Conservation (phyloP, 92 coral and sea anemone genomes). For the Plumapathes pennacea region DNA sequence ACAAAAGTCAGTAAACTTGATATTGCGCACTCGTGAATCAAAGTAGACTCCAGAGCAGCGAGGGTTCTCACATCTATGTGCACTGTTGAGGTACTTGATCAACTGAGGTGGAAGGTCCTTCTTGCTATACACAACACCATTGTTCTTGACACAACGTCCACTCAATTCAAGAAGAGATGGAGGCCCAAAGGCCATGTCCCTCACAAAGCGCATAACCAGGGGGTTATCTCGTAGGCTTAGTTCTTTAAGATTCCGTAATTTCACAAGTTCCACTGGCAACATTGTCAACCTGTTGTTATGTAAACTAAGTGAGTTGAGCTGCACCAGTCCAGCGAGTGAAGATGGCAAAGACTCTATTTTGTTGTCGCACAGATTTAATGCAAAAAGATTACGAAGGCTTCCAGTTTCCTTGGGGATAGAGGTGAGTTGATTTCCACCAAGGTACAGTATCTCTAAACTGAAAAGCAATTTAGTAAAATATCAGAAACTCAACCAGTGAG, state of each 20-base stretch:
- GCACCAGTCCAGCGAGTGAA: slow-evolving; percentile 63
- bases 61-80: slow-evolving; percentile 93
- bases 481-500: too few species aligned
- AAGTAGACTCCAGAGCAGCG: slow-evolving; percentile 89
- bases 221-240: slow-evolving; percentile 92
- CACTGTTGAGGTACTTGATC: slow-evolving; percentile 81
- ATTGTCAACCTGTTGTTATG: slow-evolving; percentile 91
- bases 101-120: slow-evolving; percentile 71
- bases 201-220: slow-evolving; percentile 88
- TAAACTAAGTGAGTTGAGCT: slow-evolving; percentile 81
- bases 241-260: slow-evolving; percentile 82
- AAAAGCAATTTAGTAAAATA: slow-evolving; percentile 10
- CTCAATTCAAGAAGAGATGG: slow-evolving; percentile 84
- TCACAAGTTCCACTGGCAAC: slow-evolving; percentile 78
- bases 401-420: slow-evolving; percentile 86
- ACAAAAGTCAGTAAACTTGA: slow-evolving; percentile 97
- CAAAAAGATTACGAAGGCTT: slow-evolving; percentile 59
- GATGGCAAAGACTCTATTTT: slow-evolving; percentile 72
- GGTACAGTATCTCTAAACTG: slow-evolving; percentile 88
- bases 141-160: slow-evolving; percentile 77
- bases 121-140: slow-evolving; percentile 58
- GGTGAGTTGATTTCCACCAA: slow-evolving; percentile 88
- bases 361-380: slow-evolving; percentile 85
- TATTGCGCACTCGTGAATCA: slow-evolving; percentile 83
- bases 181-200: slow-evolving; percentile 73